A percentile compares a stretch with the other conserved stretches of the same genome.
These are phyloP conservation scores for Antedon mediterranea DNA, from an alignment of 53 echinoderm and acorn worm genomes.

Conservation along the genomic window DNA sequence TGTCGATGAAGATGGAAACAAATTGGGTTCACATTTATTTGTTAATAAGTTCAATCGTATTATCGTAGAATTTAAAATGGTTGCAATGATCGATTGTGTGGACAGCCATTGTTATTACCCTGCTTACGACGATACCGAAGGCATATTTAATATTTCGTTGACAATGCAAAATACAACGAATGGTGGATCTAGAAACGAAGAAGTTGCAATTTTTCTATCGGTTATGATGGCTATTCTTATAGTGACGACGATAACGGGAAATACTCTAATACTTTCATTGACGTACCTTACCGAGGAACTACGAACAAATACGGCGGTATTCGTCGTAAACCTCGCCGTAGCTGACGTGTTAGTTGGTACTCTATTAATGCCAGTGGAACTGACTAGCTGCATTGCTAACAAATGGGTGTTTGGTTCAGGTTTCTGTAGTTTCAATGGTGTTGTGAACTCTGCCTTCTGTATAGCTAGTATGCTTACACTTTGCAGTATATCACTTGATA, in stretches of 20 bases:
- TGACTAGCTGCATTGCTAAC: slow-evolving; percentile 17
- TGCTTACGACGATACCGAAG: neutral
- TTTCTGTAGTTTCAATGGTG: slow-evolving; percentile 25
- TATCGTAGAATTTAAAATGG: too few relatives aligned
- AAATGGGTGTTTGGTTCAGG: slow-evolving; percentile 14
- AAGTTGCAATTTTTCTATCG: neutral
- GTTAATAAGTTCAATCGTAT: too few relatives aligned
- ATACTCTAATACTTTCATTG: slow-evolving; percentile 11
- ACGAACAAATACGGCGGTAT: slow-evolving; percentile 21
- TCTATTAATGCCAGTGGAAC: slow-evolving; percentile 25
- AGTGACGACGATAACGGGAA: slow-evolving; percentile 14
- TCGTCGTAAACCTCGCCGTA: slow-evolving; percentile 29
- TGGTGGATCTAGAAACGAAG: neutral
- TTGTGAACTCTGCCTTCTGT: slow-evolving; percentile 13
- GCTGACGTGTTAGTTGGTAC: slow-evolving; percentile 21
- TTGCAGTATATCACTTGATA: slow-evolving; percentile 14
- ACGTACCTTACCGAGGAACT: slow-evolving; percentile 4
- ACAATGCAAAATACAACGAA: neutral
- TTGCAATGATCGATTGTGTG: too few relatives aligned
- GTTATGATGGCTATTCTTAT: slow-evolving; percentile 6
- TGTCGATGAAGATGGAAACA: too few relatives aligned
- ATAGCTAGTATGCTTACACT: slow-evolving; percentile 21
- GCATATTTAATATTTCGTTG: neutral
- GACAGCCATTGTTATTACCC: too few relatives aligned
- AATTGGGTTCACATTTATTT: too few relatives aligned